Conservation (phyloP, 1,140 invertebrate genomes). For the Zophobas morio region DNA sequence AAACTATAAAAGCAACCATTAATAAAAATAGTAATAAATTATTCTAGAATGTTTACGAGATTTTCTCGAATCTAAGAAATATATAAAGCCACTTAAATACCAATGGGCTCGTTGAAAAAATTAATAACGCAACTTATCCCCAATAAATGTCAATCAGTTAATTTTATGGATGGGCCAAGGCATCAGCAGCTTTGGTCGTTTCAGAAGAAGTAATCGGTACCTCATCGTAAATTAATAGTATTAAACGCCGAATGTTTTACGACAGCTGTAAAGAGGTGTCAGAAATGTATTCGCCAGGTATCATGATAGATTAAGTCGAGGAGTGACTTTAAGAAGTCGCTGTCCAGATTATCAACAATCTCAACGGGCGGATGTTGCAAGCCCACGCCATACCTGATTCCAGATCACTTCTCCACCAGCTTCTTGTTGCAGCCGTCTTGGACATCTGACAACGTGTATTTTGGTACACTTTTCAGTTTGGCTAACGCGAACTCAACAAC, state of each 20-base stretch:
- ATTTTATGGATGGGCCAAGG: conserved; percentile 15
- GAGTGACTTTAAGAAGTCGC: conserved; percentile 29
- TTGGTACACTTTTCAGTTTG: neutral
- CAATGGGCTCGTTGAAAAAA: neutral
- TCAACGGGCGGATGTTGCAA: conserved; percentile 22
- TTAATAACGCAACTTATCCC: conserved; percentile 30
- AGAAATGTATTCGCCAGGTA: conserved; percentile 27
- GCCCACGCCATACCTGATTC: conserved; percentile 25
- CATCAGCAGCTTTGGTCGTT: conserved; percentile 20
- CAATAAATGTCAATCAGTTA: conserved; percentile 29
- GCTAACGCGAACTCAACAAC: neutral
- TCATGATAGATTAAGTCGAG: conserved; percentile 35
- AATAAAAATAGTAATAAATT: conserved; percentile 35
- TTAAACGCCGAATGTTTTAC: conserved; percentile 31
- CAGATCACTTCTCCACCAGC: conserved; percentile 18
- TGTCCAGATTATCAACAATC: conserved; percentile 36
- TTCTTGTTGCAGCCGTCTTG: conserved; percentile 6
- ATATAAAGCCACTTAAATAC: neutral
- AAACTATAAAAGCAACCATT: conserved; percentile 4
- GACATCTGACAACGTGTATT: neutral
- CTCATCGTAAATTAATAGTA: conserved; percentile 27
- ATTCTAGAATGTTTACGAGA: conserved; percentile 1
- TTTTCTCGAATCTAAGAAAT: neutral
- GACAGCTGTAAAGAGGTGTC: conserved; percentile 31
- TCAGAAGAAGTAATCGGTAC: conserved; percentile 23